Conservation (phyloP, 2,113 vertebrate genomes). For the Marcusenius ussheri region DNA sequence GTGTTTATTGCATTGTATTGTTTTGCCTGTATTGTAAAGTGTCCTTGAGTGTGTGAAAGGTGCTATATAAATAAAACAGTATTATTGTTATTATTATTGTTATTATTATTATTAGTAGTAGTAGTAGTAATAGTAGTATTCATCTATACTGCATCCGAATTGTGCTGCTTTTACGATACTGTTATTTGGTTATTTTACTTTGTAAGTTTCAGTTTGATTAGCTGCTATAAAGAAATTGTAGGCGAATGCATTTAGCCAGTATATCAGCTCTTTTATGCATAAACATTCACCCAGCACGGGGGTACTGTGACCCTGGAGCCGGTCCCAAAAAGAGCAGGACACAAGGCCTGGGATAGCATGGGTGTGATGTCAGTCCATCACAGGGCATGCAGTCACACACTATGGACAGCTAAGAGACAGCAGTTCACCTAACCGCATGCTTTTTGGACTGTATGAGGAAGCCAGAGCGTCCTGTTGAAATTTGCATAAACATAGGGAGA, state of each 20-base stretch:
- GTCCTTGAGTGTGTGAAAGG: too few species aligned
- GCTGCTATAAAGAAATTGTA: not conserved
- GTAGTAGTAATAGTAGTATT: too few species aligned
- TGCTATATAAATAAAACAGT: too few species aligned
- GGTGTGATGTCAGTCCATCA: not conserved
- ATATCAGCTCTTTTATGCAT: not conserved
- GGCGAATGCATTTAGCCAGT: not conserved
- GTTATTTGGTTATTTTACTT: not conserved
- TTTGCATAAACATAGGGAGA: not conserved
- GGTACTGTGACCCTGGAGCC: not conserved
- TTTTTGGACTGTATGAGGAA: not conserved
- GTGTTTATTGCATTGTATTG: too few species aligned
- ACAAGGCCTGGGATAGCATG: not conserved
- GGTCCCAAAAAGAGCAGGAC: not conserved
- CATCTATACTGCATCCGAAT: not conserved
- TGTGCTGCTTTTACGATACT: not conserved
- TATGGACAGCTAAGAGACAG: not conserved
- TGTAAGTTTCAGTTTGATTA: not conserved
- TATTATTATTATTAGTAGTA: too few species aligned
- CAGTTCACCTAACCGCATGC: not conserved
- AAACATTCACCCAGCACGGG: not conserved
- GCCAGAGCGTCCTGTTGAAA: not conserved
- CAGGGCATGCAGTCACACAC: not conserved
- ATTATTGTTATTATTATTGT: too few species aligned
- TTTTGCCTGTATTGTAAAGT: too few species aligned